These are phyloP conservation scores for Scleropages formosus DNA, from an alignment of 2,797 vertebrate genomes.

Conservation along the genomic window DNA sequence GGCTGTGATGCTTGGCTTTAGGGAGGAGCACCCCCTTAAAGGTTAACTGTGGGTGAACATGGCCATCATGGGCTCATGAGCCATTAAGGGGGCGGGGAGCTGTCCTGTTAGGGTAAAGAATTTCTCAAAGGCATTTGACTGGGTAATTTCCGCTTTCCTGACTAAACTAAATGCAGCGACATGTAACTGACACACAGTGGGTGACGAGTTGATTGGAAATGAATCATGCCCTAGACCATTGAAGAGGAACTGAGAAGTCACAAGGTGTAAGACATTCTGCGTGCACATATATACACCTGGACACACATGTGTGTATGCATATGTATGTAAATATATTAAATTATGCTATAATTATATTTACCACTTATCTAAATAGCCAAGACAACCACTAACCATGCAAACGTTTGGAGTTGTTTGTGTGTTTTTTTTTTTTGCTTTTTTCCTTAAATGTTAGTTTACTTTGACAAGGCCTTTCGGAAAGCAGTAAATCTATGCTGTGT, in stretches of 20 bases:
- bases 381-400: conserved; percentile 80
- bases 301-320: conserved; percentile 49
- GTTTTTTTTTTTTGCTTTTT: conserved; percentile 54
- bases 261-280: conserved; percentile 72
- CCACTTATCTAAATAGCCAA: conserved; percentile 75
- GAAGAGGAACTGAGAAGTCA: conserved; percentile 61
- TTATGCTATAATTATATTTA: conserved; percentile 74
- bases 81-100: not conserved
- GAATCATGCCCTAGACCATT: conserved; percentile 59
- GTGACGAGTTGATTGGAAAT: conserved; percentile 29
- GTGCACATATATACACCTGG: conserved; percentile 71
- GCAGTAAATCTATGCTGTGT: conserved; percentile 59
- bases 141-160: conserved; percentile 32
- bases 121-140: conserved; percentile 44
- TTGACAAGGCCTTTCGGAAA: conserved; percentile 70
- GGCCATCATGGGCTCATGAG: not conserved
- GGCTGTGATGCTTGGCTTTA: not conserved
- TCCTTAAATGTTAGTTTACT: conserved; percentile 52
- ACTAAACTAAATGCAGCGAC: conserved; percentile 7
- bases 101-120: conserved; percentile 15
- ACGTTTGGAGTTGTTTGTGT: conserved; percentile 66
- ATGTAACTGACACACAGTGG: conserved; percentile 25
- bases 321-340: conserved; percentile 70
- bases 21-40: not conserved
- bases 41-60: conserved; percentile 8